Evolutionary conservation across 2,113 vertebrate species (phyloP).

Genomic region (Pampusana beccarii): DNA sequence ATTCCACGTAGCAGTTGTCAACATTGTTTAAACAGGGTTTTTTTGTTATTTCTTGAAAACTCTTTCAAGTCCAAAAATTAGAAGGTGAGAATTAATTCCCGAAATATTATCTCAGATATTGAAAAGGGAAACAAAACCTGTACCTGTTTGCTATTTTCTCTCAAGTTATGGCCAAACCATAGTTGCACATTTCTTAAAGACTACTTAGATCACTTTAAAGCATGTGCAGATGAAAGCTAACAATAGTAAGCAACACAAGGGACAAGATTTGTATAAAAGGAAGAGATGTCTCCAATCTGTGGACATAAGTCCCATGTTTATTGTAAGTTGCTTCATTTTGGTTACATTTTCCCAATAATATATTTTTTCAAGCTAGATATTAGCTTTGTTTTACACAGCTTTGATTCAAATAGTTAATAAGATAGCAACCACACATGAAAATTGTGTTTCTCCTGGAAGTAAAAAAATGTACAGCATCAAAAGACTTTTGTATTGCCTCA

Average conservation of each 20-base stretch:
- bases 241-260: accelerated
- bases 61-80: not conserved
- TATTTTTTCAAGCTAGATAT: not conserved
- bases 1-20: not conserved
- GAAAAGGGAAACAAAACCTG: not conserved
- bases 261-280: not conserved
- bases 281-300: not conserved
- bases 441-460: not conserved
- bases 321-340: not conserved
- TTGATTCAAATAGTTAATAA: not conserved
- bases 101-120: not conserved
- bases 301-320: accelerated
- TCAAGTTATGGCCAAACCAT: not conserved
- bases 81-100: not conserved
- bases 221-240: not conserved
- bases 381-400: not conserved
- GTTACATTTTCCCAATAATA: accelerated
- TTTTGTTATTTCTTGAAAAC: not conserved
- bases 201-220: not conserved
- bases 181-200: not conserved
- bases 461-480: not conserved
- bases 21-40: not conserved
- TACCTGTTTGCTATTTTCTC: not conserved
- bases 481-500: not conserved
- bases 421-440: not conserved